A percentile compares a stretch with the other conserved stretches of the same genome.
phyloP scores from a whole-genome alignment of 2,797 vertebrate species.

The Setipinna tenuifilis region DNA sequence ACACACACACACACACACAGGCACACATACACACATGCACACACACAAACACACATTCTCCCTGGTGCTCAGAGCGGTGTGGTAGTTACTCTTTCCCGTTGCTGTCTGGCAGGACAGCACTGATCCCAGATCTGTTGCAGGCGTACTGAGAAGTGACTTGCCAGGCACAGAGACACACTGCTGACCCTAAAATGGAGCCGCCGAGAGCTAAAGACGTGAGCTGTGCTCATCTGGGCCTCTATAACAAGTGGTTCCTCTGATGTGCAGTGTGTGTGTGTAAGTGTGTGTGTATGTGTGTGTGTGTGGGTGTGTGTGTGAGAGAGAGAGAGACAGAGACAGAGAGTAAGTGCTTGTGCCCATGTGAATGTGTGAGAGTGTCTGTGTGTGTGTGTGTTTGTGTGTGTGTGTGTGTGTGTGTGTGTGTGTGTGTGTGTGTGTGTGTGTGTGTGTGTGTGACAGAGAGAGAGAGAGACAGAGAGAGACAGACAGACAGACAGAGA shows the following conservation, averaged over 20 bases:
- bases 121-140: background rate
- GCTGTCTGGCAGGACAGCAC: background rate
- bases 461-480: too few relatives aligned
- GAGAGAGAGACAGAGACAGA: too few relatives aligned
- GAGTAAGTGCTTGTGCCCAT: too few relatives aligned
- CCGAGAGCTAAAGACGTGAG: background rate
- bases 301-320: too few relatives aligned
- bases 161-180: background rate
- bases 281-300: too few relatives aligned
- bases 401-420: too few relatives aligned
- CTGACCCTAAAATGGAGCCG: background rate
- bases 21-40: background rate
- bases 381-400: too few relatives aligned
- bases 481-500: too few relatives aligned
- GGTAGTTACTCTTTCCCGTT: background rate
- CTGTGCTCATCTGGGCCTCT: background rate
- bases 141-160: background rate
- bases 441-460: too few relatives aligned
- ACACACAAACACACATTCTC: background rate
- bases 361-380: too few relatives aligned
- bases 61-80: background rate
- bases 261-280: background rate
- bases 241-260: background rate
- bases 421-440: too few relatives aligned
- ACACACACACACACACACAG: background rate